These are phyloP conservation scores for Sterna hirundo DNA, from an alignment of 2,113 vertebrate genomes.

Conservation along the genomic window DNA sequence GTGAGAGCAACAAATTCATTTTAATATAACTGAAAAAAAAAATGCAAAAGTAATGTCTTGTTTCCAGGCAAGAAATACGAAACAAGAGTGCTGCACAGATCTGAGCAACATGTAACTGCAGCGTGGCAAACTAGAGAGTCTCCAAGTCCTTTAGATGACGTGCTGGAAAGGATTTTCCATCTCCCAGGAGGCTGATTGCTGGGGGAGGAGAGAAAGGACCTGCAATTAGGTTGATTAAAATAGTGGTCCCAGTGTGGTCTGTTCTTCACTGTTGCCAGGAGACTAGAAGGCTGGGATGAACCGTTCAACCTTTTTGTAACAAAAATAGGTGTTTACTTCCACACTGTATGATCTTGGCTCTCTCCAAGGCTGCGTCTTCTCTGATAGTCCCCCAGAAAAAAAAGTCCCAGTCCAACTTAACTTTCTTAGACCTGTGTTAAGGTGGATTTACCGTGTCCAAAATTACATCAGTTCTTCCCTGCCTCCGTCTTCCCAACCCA, in stretches of 20 bases:
- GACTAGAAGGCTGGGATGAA: constrained; percentile 19
- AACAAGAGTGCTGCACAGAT: neutral
- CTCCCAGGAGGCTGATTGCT: constrained; percentile 30
- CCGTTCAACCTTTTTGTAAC: constrained; percentile 14
- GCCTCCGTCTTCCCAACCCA: neutral
- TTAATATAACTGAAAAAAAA: neutral
- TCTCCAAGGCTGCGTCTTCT: neutral
- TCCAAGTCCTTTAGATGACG: neutral
- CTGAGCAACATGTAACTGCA: neutral
- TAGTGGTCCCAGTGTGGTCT: constrained; percentile 42
- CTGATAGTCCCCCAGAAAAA: neutral
- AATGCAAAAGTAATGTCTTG: neutral
- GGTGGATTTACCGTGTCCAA: neutral
- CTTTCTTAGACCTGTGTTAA: neutral
- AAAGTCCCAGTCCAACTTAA: neutral
- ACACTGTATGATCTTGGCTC: neutral
- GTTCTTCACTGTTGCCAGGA: constrained; percentile 55
- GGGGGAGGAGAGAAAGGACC: constrained; percentile 20
- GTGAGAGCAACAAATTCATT: neutral
- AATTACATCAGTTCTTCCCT: neutral
- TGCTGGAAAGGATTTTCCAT: constrained; percentile 7
- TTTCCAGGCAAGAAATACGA: neutral
- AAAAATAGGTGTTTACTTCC: constrained; percentile 43
- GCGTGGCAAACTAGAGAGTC: neutral
- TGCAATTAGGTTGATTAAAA: constrained; percentile 58